Conservation (phyloP, 2,797 vertebrate species). For the Anguilla anguilla region DNA sequence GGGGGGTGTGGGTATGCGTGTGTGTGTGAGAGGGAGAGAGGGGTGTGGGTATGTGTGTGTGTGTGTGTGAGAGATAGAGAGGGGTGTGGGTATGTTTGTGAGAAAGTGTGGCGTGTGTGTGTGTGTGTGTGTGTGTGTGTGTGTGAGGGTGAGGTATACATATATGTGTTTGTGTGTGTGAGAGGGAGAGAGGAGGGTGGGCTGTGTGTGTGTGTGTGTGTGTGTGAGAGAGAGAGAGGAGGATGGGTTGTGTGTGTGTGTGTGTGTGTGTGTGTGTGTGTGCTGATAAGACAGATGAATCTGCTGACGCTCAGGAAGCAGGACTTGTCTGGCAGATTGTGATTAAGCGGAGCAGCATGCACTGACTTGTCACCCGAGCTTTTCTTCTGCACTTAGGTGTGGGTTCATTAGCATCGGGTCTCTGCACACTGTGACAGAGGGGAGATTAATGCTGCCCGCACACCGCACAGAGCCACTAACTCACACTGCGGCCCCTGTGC, state of each 20-base stretch:
- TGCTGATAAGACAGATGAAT: neutral
- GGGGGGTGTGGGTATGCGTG: neutral
- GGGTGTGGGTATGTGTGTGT: neutral
- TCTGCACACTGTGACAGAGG: neutral
- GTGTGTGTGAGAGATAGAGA: neutral
- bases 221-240: neutral
- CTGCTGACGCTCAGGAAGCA: neutral
- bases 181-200: too few relatives aligned
- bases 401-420: neutral
- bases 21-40: neutral
- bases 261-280: neutral
- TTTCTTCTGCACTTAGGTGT: neutral
- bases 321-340: conserved; percentile 2
- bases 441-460: neutral
- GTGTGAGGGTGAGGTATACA: too few relatives aligned
- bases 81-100: too few relatives aligned
- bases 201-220: too few relatives aligned
- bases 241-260: too few relatives aligned
- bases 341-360: neutral
- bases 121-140: too few relatives aligned
- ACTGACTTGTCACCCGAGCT: neutral
- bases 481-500: neutral
- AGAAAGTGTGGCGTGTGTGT: too few relatives aligned
- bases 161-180: too few relatives aligned
- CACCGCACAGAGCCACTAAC: neutral